Evolutionary conservation across 2,113 vertebrate species (phyloP).

Genomic region (Uria aalge): DNA sequence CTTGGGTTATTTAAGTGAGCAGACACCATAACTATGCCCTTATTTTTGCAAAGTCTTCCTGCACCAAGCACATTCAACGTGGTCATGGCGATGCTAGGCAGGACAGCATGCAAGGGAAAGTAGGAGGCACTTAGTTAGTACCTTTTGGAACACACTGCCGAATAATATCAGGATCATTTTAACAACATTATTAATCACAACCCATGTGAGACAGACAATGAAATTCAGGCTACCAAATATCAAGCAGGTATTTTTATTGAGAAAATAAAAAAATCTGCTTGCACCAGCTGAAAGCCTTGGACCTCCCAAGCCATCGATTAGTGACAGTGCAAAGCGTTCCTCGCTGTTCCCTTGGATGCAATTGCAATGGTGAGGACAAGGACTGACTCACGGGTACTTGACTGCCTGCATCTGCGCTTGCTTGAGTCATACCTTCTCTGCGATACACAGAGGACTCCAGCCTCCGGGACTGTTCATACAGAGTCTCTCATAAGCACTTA

Average conservation of each 20-base stretch:
- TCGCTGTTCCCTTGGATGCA: background rate
- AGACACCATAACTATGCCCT: background rate
- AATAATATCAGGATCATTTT: background rate
- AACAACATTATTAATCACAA: background rate
- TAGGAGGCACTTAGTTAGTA: background rate
- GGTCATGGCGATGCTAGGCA: background rate
- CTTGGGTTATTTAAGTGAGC: background rate
- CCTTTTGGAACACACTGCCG: background rate
- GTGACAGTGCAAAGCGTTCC: background rate
- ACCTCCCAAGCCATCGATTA: background rate
- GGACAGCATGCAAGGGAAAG: background rate
- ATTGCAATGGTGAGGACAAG: background rate
- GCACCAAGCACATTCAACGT: background rate
- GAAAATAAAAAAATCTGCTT: background rate
- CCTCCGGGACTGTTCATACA: background rate
- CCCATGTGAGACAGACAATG: background rate
- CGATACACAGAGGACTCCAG: background rate
- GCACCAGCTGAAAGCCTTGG: background rate
- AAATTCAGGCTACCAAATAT: background rate
- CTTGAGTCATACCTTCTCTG: background rate
- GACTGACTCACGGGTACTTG: background rate
- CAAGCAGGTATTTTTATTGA: background rate
- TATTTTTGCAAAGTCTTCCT: background rate
- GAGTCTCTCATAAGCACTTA: background rate
- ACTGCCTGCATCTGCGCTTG: background rate